Evolutionary conservation across 2,113 vertebrate species (phyloP), one percentile per base, ranked within the genome.

Genomic region (Rhinoderma darwinii): DNA sequence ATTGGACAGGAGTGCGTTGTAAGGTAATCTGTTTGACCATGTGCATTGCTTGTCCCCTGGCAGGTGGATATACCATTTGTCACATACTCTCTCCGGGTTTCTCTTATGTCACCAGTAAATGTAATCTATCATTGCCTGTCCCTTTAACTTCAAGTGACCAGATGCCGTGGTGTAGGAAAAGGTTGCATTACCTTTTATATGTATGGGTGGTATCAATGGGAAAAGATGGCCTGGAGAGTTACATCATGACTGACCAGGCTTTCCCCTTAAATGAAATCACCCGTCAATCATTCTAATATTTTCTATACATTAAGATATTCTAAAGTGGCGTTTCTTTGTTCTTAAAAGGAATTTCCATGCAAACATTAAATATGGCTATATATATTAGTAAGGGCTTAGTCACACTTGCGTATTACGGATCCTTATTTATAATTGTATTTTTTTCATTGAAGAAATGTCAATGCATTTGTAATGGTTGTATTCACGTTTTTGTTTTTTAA

Each of bases 51-150:
- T 51, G 61, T 50, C 30, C 61, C 63, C 63, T 82, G 79, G 56
- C 79, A 82, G 78, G 79, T 82, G 79, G 56, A 44, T 44, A 3
- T 30, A 27, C 79, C 81, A 83, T 83, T 70, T 83, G 81, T 68
- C 37, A 50, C 43, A 44, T 50, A 83, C 30, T 83, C 81, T 83
- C 81, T 68, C 63, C n/a, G 81, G 81, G 61, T 83, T 83, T 83
- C 63, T 83, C 81, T 51, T 83, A 14, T 83, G 44, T 70, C 81
- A 51, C n/a, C 32, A 47, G 61, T 83, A 72, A 70, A 51, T 83
- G 5, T 83, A 50, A 83, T 83, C 25, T 72, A 68, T 70, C 18
- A 12, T 44, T 50, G 61, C 27, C 43, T 3, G 7, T 47, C 43
- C 44, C 81, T 72, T 70, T 44, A 47, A 30, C 15, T 70, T 18